Evolutionary conservation across 2,888 invertebrate species (phyloP).

Genomic region (Tetanocera ferruginea): DNA sequence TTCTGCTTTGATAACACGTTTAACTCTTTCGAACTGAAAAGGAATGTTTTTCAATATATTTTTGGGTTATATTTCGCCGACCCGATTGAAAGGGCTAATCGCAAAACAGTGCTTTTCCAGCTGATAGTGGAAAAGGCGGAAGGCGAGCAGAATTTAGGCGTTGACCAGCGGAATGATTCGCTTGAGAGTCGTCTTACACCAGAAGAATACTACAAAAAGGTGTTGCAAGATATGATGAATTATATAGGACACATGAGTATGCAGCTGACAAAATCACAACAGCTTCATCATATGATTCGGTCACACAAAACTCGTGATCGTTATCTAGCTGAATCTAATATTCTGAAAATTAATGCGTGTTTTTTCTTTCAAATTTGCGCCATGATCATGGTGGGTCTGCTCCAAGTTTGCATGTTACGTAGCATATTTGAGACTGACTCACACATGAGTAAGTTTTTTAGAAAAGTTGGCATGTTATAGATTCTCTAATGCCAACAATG

Average conservation of each 20-base stretch:
- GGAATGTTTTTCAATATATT: no score
- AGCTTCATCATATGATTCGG: conserved; percentile 79
- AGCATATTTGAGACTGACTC: conserved; percentile 80
- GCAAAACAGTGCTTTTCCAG: conserved; percentile 89
- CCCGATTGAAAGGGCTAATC: no score
- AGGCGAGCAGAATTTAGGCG: conserved; percentile 72
- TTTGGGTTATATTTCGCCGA: no score
- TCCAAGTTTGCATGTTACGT: conserved; percentile 83
- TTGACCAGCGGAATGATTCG: conserved; percentile 62
- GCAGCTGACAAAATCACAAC: conserved; percentile 74
- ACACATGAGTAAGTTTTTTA: conserved; percentile 65
- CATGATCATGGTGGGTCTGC: conserved; percentile 79
- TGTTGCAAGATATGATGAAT: conserved; percentile 77
- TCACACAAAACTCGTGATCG: conserved; percentile 86
- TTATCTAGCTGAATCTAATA: conserved; percentile 85
- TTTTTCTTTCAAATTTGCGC: conserved; percentile 80
- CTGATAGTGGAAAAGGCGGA: conserved; percentile 77
- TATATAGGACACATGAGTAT: conserved; percentile 76
- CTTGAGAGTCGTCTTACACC: conserved; percentile 69
- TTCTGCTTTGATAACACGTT: conserved; percentile 91
- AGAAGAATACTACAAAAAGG: conserved; percentile 74
- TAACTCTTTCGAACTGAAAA: no score
- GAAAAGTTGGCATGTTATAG: conserved; percentile 56
- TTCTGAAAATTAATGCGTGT: conserved; percentile 84
- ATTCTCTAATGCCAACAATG: neutral